Base-by-base conservation (phyloP, 1,140 invertebrate genomes). In the Caligus rogercresseyi region DNA sequence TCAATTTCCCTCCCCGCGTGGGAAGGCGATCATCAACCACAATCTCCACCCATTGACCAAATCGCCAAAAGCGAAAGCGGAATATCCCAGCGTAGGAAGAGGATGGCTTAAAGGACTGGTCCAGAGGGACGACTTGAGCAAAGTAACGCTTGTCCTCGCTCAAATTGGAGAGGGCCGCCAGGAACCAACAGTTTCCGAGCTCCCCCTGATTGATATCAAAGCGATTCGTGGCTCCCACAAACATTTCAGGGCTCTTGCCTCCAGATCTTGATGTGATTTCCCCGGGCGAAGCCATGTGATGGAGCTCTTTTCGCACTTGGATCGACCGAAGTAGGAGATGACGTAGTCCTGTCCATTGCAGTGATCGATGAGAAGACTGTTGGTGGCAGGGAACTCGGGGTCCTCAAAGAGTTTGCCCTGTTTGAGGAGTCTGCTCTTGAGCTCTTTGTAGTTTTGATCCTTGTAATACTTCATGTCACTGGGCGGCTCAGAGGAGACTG, bases 151-250 rank as follows among this genome's bases (percentile, higher is more conserved):
- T 53, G 31, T 53, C 43, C 21, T 62, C 60, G 14, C 19, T 52
- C 51, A 62, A 24, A 62, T 62, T 62, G 1, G 60, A 21, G 16
- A 62, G 19, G 2, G 80, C 79, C 20, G 80, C 78, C 21, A 81
- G 79, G 70, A 82, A 82, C 80, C 80, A 81, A 65, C 79, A 80
- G 70, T 82, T 81, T 20, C 79, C 79, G n/a, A 80, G 67, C 43
- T 74, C 75, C 23, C 80, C 80, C 68, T 81, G 80, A 25, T 73
- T 72, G 1, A 81, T 78, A 70, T 81, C 80, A 65, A 74, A 76
- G n/a, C 74, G 72, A 67, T 74, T 75, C 4, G 74, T 74, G 19
- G 79, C 79, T 63, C 77, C 79, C 18, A 79, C 78, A 69, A 79
- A 77, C 61, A 80, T 60, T 60, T 60, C n/a, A 15, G 57, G 57